Evolutionary conservation across 1,140 invertebrate genomes (phyloP), one percentile per base, ranked within the genome.

Genomic region (Lysiphlebus fabarum): DNA sequence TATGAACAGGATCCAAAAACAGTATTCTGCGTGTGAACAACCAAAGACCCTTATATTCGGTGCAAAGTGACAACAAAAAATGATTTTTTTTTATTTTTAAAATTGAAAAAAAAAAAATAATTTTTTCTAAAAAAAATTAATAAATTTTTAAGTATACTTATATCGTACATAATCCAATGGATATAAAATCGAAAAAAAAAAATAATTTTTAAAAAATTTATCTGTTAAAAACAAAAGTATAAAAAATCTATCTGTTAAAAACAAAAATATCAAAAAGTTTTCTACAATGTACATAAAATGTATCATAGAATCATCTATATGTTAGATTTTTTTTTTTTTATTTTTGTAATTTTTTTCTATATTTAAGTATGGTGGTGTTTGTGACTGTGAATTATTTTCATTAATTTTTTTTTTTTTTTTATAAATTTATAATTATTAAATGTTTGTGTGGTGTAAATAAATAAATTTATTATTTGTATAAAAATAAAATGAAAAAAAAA

Each of bases 21-120:
- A 70, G 68, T 70, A 70, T 70, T 69, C 65, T 60, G 63, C 63
- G 62, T 64, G 66, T 68, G 65, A 64, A 70, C 61, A 63, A 70
- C 68, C 68, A 70, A 70, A 70, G 68, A 67, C 64, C 61, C 60
- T 59, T 62, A 65, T 62, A 53, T 49, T 62, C 33, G 60, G 56
- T 58, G 50, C 56, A 44, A 45, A 40, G 33, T 54, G 49, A 45
- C 44, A 14, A 26, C 56, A 7, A 10, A 49, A 0, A 47, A 45
- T n/a, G 37, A 42, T 43, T n/a, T 41, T 8, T 4, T 42, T 44
- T 34, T n/a, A 5, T 47, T 26, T 10, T 34, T 37, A 41, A 34
- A 26, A 50, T 34, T 37, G 10, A 37, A 17, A 10, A 36, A 50
- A 36, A 26, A 26, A 26, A 26, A 26, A 26, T 26, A 26, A 26